Percentiles rank a stretch among this genome's conserved stretches.
Conservation (phyloP, 2,797 vertebrate species). For the Neoniphon sammara region DNA sequence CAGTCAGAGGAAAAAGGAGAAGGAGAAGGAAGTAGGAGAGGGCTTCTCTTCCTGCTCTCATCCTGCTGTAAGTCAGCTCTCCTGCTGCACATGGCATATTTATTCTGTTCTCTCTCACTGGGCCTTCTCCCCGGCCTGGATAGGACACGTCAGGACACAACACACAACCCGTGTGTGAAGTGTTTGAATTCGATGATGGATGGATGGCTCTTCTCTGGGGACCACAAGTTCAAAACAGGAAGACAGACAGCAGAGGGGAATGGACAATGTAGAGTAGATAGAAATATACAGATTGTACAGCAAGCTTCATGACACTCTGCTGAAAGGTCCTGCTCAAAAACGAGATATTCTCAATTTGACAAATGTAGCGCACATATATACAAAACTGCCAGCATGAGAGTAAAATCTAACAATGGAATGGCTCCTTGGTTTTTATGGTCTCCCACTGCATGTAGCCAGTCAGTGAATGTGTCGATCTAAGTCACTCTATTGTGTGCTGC, state of each 20-base stretch:
- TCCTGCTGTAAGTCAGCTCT: constrained; percentile 63
- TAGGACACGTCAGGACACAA: constrained; percentile 54
- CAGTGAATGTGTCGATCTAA: too few relatives aligned
- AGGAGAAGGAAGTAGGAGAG: constrained; percentile 3
- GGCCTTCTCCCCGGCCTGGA: constrained; percentile 28
- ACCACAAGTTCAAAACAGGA: constrained; percentile 42
- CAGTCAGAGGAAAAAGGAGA: constrained; percentile 17
- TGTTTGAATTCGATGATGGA: constrained; percentile 70
- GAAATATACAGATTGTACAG: constrained; percentile 3
- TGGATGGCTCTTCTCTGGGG: constrained; percentile 43
- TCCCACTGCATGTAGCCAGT: too few relatives aligned
- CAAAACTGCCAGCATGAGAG: background rate
- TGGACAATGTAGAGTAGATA: constrained; percentile 1
- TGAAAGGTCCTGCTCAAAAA: background rate
- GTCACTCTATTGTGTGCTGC: too few relatives aligned
- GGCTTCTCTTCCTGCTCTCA: constrained; percentile 47
- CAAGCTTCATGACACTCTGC: background rate
- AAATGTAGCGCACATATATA: constrained; percentile 3
- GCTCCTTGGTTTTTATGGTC: too few relatives aligned
- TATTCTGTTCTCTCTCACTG: constrained; percentile 59
- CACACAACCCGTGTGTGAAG: constrained; percentile 50
- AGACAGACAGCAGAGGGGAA: constrained; percentile 31
- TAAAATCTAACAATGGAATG: background rate
- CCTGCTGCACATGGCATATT: constrained; percentile 61
- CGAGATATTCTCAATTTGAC: constrained; percentile 16